Conservation (phyloP, 2,113 vertebrate genomes). For the Taxidea taxus region DNA sequence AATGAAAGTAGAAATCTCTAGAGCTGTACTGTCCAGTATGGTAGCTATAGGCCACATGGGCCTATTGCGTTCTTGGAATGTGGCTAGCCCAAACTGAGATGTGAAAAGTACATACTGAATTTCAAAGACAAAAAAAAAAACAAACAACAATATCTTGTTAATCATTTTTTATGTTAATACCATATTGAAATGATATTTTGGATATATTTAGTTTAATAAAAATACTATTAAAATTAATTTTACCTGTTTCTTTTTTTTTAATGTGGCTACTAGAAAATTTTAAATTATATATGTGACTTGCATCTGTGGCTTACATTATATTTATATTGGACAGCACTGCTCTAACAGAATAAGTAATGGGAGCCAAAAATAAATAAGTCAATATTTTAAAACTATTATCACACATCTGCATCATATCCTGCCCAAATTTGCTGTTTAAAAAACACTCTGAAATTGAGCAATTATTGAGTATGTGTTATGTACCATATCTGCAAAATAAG, state of each 20-base stretch:
- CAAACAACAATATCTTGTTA: background rate
- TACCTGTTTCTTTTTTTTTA: constrained; percentile 29
- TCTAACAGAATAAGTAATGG: constrained; percentile 20
- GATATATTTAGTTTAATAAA: background rate
- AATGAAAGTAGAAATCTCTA: background rate
- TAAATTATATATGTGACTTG: constrained; percentile 4
- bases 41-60: background rate
- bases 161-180: background rate
- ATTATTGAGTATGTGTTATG: background rate
- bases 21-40: background rate
- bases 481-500: background rate
- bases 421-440: background rate
- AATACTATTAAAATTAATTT: constrained; percentile 20
- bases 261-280: background rate
- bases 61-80: background rate
- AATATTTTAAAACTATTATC: constrained; percentile 22
- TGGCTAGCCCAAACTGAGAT: background rate
- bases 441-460: background rate
- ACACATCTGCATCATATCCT: background rate
- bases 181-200: background rate
- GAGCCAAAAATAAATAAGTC: constrained; percentile 35
- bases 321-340: background rate
- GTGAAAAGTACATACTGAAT: background rate
- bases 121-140: background rate
- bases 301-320: constrained; percentile 17